These are phyloP conservation scores for Lophotis ruficrista DNA, from an alignment of 2,113 vertebrate species.

Conservation along the genomic window DNA sequence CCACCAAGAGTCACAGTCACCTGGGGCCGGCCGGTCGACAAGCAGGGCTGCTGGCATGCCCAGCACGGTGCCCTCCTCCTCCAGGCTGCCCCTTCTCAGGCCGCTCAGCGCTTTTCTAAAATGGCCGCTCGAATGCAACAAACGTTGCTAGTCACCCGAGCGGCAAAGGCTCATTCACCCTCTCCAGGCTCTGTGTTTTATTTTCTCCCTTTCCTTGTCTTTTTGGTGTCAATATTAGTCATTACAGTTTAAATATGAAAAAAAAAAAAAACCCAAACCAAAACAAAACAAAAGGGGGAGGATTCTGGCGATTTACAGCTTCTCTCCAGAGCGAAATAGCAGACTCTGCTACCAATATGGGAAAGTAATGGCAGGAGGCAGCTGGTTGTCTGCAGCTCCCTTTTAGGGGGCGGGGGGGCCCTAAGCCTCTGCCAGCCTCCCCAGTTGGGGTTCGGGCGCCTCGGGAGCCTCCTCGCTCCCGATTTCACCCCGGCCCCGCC, in stretches of 20 bases:
- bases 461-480: rapidly evolving
- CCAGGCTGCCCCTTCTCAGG: background rate
- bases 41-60: too few relatives aligned
- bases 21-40: rapidly evolving
- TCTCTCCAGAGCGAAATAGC: rapidly evolving
- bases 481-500: rapidly evolving
- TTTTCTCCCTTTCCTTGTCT: background rate
- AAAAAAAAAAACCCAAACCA: too few relatives aligned
- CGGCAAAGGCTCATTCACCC: rapidly evolving
- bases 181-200: background rate
- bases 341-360: rapidly evolving
- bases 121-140: rapidly evolving
- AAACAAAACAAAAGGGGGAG: too few relatives aligned
- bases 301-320: background rate
- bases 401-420: rapidly evolving
- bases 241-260: background rate
- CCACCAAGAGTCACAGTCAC: rapidly evolving
- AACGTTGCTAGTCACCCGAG: rapidly evolving
- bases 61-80: rapidly evolving
- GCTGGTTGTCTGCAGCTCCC: rapidly evolving
- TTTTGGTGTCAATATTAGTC: too few relatives aligned
- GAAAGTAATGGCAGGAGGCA: rapidly evolving
- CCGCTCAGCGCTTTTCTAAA: rapidly evolving
- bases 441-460: rapidly evolving
- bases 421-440: rapidly evolving